Conservation (phyloP, 2,888 invertebrate species). For the Dryobota labecula region DNA sequence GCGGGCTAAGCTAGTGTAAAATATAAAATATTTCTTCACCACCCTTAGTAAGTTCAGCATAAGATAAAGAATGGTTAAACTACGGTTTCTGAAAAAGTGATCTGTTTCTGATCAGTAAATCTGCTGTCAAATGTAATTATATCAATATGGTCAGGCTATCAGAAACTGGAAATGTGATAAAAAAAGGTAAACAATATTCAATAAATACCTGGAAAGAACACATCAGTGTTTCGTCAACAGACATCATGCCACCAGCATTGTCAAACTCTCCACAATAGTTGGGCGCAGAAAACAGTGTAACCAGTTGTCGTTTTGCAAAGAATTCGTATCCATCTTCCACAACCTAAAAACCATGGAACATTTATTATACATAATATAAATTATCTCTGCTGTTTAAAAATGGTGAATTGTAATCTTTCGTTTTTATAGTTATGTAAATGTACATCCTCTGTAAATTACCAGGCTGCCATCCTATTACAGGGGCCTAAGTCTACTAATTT, state of each 20-base stretch:
- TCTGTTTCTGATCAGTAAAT: not conserved
- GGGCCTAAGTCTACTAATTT: too few relatives aligned
- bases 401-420: not conserved
- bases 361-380: not conserved
- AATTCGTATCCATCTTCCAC: slow-evolving; percentile 99
- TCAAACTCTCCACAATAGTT: slow-evolving; percentile 99
- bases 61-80: not conserved
- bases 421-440: not conserved
- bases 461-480: too few relatives aligned
- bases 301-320: slow-evolving; percentile 99
- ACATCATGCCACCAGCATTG: slow-evolving; percentile 99
- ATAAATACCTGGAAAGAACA: slow-evolving; percentile 98
- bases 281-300: slow-evolving; percentile 99
- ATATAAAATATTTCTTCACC: not conserved
- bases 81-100: not conserved
- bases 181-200: slow-evolving; percentile 1
- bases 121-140: not conserved
- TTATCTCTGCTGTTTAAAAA: slow-evolving; percentile 3
- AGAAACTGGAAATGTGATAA: not conserved
- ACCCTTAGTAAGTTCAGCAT: not conserved
- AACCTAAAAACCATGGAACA: slow-evolving; percentile 90
- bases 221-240: slow-evolving; percentile 99
- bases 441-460: not conserved
- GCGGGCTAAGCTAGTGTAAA: too few relatives aligned
- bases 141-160: not conserved